A percentile compares a stretch with the other conserved stretches of the same genome.
These are phyloP conservation scores for Ridgeia piscesae DNA, from an alignment of 1,140 invertebrate genomes.

Conservation along the genomic window DNA sequence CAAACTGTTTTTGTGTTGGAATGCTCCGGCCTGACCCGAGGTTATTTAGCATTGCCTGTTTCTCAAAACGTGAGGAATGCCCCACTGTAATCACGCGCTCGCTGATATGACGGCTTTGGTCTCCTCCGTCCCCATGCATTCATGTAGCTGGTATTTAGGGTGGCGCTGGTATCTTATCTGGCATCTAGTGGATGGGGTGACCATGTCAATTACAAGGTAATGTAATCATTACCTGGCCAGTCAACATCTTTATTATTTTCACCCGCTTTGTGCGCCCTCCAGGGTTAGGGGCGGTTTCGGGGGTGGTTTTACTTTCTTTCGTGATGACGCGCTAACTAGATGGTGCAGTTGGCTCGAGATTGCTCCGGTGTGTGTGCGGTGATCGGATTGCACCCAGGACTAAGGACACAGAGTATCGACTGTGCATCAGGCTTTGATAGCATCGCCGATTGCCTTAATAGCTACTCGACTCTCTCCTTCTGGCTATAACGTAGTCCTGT, in stretches of 20 bases:
- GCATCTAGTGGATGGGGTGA: background rate
- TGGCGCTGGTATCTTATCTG: background rate
- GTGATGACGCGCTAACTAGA: background rate
- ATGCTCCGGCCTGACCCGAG: background rate
- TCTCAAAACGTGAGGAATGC: background rate
- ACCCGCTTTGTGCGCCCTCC: background rate
- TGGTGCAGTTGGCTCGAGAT: background rate
- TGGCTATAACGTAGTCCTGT: background rate
- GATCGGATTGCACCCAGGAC: background rate
- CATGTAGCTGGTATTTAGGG: background rate
- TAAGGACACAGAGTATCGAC: background rate
- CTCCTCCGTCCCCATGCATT: background rate
- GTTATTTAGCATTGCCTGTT: background rate
- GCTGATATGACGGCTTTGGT: background rate
- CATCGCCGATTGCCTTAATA: background rate
- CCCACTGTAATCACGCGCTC: background rate
- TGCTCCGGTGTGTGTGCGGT: background rate
- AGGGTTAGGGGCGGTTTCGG: background rate
- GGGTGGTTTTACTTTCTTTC: background rate
- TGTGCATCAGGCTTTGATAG: background rate
- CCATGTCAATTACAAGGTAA: background rate
- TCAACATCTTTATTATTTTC: constrained; percentile 6
- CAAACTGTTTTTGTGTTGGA: background rate
- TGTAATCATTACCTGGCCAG: constrained; percentile 4
- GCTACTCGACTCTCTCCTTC: background rate